Percentiles rank a stretch among this genome's conserved stretches.
Evolutionary conservation across 1,140 invertebrate species (phyloP).

Genomic region (Atta colombica): DNA sequence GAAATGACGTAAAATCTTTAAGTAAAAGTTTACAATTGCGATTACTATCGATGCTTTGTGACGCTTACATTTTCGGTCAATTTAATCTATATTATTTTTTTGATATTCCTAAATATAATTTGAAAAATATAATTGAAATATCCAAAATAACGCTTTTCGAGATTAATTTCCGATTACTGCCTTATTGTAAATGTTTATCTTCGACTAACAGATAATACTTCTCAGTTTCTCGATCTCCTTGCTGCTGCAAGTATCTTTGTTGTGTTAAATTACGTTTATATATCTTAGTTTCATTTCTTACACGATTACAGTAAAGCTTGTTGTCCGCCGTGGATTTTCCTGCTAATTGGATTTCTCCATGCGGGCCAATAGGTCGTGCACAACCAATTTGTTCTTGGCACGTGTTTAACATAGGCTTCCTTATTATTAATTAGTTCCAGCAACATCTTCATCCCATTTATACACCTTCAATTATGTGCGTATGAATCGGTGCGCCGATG

Average conservation of each 20-base stretch:
- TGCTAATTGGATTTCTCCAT: constrained; percentile 68
- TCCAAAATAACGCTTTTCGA: not conserved
- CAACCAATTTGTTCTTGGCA: constrained; percentile 61
- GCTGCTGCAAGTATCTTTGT: not conserved
- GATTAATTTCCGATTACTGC: constrained; percentile 7
- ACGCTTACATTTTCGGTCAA: no score
- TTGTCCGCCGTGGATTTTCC: constrained; percentile 34
- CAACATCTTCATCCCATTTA: constrained; percentile 67
- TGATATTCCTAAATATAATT: not conserved
- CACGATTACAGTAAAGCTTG: constrained; percentile 14
- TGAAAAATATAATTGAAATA: not conserved
- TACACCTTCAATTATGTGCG: constrained; percentile 57
- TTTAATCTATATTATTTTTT: not conserved
- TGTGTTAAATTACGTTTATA: constrained; percentile 45
- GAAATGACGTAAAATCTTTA: not conserved
- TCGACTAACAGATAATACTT: constrained; percentile 30
- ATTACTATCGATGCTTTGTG: not conserved
- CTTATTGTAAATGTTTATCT: constrained; percentile 28
- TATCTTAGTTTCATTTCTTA: constrained; percentile 28
- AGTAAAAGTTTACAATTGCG: not conserved
- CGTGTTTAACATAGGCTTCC: constrained; percentile 33
- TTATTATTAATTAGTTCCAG: constrained; percentile 73
- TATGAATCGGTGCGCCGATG: constrained; percentile 57
- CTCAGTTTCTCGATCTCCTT: constrained; percentile 1
- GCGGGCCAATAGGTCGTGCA: constrained; percentile 56